These are phyloP conservation scores for Eustalomyia histrio DNA, from an alignment of 2,888 invertebrate genomes.

Conservation along the genomic window DNA sequence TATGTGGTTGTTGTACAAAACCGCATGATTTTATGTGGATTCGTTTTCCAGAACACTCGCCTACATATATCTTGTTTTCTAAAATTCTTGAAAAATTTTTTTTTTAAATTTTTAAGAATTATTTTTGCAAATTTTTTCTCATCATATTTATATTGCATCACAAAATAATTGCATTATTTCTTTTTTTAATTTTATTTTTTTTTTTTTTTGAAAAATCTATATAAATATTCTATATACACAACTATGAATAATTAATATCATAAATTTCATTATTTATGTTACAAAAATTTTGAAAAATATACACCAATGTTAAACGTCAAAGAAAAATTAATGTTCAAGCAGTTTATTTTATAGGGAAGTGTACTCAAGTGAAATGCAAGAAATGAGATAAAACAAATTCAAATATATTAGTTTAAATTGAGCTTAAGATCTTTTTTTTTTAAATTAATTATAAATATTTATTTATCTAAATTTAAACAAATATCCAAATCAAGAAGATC, in stretches of 20 bases:
- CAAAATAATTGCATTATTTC: not conserved
- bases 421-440: too few relatives aligned
- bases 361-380: too few relatives aligned
- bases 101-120: not conserved
- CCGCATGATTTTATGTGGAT: too few relatives aligned
- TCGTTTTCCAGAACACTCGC: too few relatives aligned
- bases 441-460: too few relatives aligned
- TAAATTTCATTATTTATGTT: conserved; percentile 20
- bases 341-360: not conserved
- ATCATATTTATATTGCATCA: too few relatives aligned
- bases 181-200: not conserved
- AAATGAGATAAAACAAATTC: too few relatives aligned
- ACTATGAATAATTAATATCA: conserved; percentile 41
- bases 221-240: conserved; percentile 6
- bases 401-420: too few relatives aligned
- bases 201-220: not conserved
- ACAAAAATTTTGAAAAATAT: conserved; percentile 27
- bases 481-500: too few relatives aligned
- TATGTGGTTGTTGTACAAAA: too few relatives aligned
- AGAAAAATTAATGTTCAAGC: conserved; percentile 41
- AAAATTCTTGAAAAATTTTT: not conserved
- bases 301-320: conserved; percentile 52
- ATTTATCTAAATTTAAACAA: too few relatives aligned
- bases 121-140: not conserved
- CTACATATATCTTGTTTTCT: not conserved